These are phyloP conservation scores for Pygocentrus nattereri DNA, from an alignment of 2,797 vertebrate species.

Conservation along the genomic window DNA sequence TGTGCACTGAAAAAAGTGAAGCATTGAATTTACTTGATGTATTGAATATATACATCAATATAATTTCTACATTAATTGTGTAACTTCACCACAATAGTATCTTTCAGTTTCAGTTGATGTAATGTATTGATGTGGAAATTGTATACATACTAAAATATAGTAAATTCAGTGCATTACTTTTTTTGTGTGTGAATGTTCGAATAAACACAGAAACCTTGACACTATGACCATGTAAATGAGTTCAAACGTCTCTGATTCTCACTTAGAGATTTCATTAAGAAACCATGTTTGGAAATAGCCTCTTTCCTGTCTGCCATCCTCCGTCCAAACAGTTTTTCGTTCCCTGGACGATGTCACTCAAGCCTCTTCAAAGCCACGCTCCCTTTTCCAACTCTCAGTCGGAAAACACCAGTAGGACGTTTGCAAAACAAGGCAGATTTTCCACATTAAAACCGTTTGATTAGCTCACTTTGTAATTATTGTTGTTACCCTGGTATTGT, in stretches of 20 bases:
- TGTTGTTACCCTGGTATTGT: constrained; percentile 76
- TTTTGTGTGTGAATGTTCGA: not conserved
- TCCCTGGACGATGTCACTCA: constrained; percentile 62
- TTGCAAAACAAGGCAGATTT: constrained; percentile 68
- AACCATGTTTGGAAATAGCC: not conserved
- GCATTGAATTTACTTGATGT: not conserved
- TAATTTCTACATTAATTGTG: not conserved
- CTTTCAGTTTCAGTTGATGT: not conserved
- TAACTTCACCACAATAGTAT: not conserved
- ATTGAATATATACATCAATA: not conserved
- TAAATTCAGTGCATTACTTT: not conserved
- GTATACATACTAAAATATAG: not conserved
- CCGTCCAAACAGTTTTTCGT: constrained; percentile 67
- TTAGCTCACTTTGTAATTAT: constrained; percentile 69
- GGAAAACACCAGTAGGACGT: constrained; percentile 45
- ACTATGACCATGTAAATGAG: not conserved
- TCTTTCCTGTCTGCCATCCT: constrained; percentile 5
- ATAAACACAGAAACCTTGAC: not conserved
- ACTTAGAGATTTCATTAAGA: not conserved
- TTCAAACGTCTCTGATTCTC: not conserved
- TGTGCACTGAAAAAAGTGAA: not conserved
- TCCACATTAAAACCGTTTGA: constrained; percentile 65
- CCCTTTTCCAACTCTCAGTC: constrained; percentile 38
- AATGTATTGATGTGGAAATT: not conserved
- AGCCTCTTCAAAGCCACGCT: constrained; percentile 33